These are phyloP conservation scores for Chloroceryle aenea DNA, from an alignment of 2,113 vertebrate genomes.

Conservation along the genomic window DNA sequence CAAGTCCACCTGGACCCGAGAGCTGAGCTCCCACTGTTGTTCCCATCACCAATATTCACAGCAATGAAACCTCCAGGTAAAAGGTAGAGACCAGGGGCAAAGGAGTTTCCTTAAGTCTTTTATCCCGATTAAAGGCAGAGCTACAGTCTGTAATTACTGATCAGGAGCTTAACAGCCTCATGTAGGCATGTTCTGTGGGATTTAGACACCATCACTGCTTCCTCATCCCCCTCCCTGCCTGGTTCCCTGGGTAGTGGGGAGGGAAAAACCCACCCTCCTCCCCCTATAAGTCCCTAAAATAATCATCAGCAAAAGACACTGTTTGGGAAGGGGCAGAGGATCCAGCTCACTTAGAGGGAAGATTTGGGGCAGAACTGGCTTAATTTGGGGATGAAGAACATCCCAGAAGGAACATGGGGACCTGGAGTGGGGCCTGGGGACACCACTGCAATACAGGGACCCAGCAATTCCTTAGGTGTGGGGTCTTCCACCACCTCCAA, in stretches of 20 bases:
- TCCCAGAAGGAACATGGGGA: background rate
- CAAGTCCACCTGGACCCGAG: rapidly evolving
- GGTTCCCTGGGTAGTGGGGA: background rate
- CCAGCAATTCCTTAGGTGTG: background rate
- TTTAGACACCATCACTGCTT: background rate
- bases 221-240: background rate
- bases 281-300: background rate
- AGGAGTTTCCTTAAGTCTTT: constrained; percentile 47
- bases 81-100: constrained; percentile 22
- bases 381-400: background rate
- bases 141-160: constrained; percentile 20
- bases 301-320: background rate
- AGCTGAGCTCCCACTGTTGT: background rate
- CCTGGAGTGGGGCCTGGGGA: background rate
- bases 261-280: background rate
- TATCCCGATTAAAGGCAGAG: constrained; percentile 32
- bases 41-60: background rate
- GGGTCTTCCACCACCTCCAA: background rate
- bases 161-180: constrained; percentile 16
- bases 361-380: background rate
- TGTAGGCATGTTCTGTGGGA: background rate
- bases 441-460: rapidly evolving
- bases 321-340: background rate
- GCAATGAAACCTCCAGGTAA: constrained; percentile 4
- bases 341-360: background rate